Evolutionary conservation across 2,888 invertebrate genomes (phyloP).

Genomic region (Drosophila stalkeri): DNA sequence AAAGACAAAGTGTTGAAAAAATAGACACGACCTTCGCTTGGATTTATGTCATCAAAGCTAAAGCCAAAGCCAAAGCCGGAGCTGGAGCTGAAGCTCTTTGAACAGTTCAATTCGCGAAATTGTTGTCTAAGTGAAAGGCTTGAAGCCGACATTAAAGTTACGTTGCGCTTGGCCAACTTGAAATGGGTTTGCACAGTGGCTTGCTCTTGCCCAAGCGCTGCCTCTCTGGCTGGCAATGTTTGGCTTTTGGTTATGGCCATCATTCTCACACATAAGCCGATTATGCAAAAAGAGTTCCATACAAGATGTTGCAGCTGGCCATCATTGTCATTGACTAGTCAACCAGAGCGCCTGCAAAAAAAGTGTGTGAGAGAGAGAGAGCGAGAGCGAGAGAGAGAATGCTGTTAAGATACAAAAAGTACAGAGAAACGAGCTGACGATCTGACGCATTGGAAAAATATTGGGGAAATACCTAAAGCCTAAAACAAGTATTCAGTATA

Average conservation of each 20-base stretch:
- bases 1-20: conserved; percentile 16
- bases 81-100: conserved; percentile 3
- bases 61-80: conserved; percentile 10
- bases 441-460: conserved; percentile 49
- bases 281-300: conserved; percentile 51
- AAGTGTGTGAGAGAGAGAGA: not conserved
- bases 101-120: conserved; percentile 19
- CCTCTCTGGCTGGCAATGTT: conserved; percentile 38
- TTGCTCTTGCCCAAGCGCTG: no score
- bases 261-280: conserved; percentile 44
- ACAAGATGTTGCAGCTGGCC: conserved; percentile 2
- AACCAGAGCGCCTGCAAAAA: not conserved
- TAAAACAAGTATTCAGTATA: not conserved
- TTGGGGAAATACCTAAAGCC: conserved; percentile 54
- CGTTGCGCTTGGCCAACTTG: conserved; percentile 32
- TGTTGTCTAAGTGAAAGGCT: conserved; percentile 61
- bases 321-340: not conserved
- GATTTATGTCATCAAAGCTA: conserved; percentile 54
- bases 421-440: conserved; percentile 16
- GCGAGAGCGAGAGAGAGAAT: not conserved
- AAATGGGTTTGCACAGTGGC: not conserved
- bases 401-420: not conserved
- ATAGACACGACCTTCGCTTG: conserved; percentile 52
- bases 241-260: conserved; percentile 41
- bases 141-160: conserved; percentile 33